Evolutionary conservation across 1,140 invertebrate genomes (phyloP), one percentile per base, ranked within the genome.

Genomic region (Tetramorium parvispinum): DNA sequence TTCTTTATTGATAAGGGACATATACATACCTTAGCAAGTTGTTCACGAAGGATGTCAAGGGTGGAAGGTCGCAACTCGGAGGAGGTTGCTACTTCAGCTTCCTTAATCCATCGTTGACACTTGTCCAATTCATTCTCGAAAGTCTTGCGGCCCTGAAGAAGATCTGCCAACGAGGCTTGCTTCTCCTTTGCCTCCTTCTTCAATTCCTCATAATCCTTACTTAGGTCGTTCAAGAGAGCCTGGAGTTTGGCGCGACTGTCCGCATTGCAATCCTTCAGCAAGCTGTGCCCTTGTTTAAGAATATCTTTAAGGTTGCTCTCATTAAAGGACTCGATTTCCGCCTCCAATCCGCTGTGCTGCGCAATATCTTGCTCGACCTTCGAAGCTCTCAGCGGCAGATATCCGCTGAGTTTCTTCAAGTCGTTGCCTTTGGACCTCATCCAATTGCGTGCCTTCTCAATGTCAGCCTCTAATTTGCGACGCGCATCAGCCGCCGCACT

Each of bases 71-170:
- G 96, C 3, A 98, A 94, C 91, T 98, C 98, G 49, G 97, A 96
- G 16, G 97, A 97, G 0, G 97, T 97, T 16, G 97, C 97, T 8
- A 98, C 97, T 95, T 98, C 98, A 65, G 98, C 97, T 96, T 98
- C 97, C 73, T 98, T 97, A 24, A 98, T 95, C 98, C 98, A 98
- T 87, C 98, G 96, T 87, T 97, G 96, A 92, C 97, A 97, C 88
- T 97, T 97, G 79, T 98, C 97, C 61, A 98, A 95, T 85, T 98
- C 97, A 75, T 96, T 96, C 94, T 99, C 98, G 91, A 99, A 98
- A 21, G 97, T 96, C 93, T 97, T 97, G 89, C 98, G 96, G 24
- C 97, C 96, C 94, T 97, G 96, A 13, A 98, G 94, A 13, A 98
- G 95, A 95, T 98, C 97, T 40, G 96, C 96, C 6, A 98, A 93